Evolutionary conservation across 2,888 invertebrate species (phyloP), one percentile per base, ranked within the genome.

Genomic region (Drosophila greeni): DNA sequence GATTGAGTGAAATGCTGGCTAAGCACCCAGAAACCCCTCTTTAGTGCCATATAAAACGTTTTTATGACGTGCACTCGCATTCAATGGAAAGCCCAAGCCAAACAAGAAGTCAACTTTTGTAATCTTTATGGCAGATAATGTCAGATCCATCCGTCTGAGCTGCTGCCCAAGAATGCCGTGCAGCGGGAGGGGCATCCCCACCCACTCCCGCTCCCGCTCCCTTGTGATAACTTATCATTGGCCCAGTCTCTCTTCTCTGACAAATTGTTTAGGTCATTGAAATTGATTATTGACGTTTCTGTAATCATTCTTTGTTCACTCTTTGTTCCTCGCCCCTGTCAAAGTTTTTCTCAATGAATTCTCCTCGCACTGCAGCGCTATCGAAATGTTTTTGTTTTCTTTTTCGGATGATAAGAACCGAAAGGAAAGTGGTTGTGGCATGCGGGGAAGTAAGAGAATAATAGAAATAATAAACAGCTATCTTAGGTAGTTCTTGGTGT

Each of bases 121-220:
- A 76, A 81, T 81, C 80, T 81, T 81, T 74, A 76, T 74, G 70
- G 76, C 76, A 81, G 80, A 81, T 83, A 81, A 75, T 78, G 83
- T 83, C 80, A 81, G 81, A 83, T 73, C 78, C 83, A 81, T 79
- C 74, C 74, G 74, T 68, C 79, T 74, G 70, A 62, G 62, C 64
- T 47, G 54, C 45, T 45, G 48, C 26, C 56, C 14, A 56, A 48
- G 56, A 62, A 48, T 48, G 31, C 16, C 53, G 36, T 34, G 40
- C 51, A 20, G 11, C 31, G 3, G 26, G 9, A 24, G 26, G 45
- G 40, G 33, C 54, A 18, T 9, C 23, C n/a, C 12, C 20, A 9
- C 26, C 9, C 31, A 16, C 20, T 2, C n/a, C n/a, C n/a, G n/a
- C 8, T 16, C 14, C 11, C 18, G n/a, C 33, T 34, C 29, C 8